Evolutionary conservation across 2,113 vertebrate species (phyloP).

Genomic region (Anoura caudifer): DNA sequence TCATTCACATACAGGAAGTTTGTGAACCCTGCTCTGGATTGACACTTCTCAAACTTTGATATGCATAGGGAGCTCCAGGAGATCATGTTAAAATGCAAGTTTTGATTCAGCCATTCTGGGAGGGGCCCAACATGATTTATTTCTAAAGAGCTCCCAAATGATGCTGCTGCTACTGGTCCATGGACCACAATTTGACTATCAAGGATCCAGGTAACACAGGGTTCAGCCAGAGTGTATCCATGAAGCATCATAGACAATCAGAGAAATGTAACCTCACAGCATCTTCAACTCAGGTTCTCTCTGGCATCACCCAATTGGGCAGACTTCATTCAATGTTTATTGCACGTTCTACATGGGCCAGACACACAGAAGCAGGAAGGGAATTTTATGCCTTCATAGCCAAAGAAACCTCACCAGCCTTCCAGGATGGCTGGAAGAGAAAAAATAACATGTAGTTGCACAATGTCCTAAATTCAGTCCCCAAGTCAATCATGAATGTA

Average conservation of each 20-base stretch:
- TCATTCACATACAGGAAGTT: not conserved
- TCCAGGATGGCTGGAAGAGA: not conserved
- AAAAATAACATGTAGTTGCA: not conserved
- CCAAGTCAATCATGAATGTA: not conserved
- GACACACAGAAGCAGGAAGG: not conserved
- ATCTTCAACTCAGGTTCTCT: not conserved
- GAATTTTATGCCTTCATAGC: not conserved
- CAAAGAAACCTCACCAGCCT: not conserved
- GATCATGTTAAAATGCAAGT: not conserved
- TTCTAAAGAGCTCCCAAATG: not conserved
- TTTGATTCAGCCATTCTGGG: not conserved
- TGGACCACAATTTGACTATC: not conserved
- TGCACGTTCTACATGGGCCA: not conserved
- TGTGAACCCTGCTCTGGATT: too few species aligned
- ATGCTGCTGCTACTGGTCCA: fast-evolving
- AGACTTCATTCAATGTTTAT: not conserved
- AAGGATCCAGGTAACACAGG: not conserved
- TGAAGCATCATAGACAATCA: not conserved
- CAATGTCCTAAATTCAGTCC: not conserved
- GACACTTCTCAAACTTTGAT: too few species aligned
- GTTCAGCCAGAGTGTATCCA: not conserved
- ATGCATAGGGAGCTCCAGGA: not conserved
- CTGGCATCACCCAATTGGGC: not conserved
- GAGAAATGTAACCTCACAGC: not conserved
- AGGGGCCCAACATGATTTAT: not conserved